Evolutionary conservation across 2,888 invertebrate species (phyloP), one percentile per base, ranked within the genome.

Genomic region (Agrochola lychnidis): DNA sequence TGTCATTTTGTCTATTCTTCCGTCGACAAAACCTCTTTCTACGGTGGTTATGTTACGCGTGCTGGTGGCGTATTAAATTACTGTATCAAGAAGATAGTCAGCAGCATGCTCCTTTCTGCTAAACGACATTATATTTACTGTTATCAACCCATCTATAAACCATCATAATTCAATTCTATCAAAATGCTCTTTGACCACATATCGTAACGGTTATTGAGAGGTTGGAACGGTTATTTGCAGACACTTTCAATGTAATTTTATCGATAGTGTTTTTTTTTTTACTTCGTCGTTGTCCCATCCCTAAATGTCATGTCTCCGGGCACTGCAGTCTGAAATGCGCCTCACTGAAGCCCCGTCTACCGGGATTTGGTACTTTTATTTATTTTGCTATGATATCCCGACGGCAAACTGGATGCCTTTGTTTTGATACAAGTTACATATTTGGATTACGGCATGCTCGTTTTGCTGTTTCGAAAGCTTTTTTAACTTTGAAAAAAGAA

Each of bases 271-370:
- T n/a, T 62, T 30, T 51, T 73, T 61, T 72, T 10, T 59, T 36
- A 56, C 2, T 12, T 1, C 0, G 3, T 22, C 12, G 5, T 22
- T 51, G 57, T 53, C 74, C 48, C 90, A 82, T 73, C 89, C 63
- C 89, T 89, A 89, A 82, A 79, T 86, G 87, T 89, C 90, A 90
- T 89, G 89, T 90, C 86, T 85, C 86, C 82, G 87, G 78, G 87
- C 88, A 79, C 83, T 89, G 90, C 89, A 92, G 90, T 89, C 88
- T 90, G 85, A 91, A 93, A 91, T 91, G 89, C 90, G 89, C 86
- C 87, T 87, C 87, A 76, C 84, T 82, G 82, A 84, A 87, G 86
- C 84, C 76, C 81, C 84, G 87, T 90, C 89, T 83, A 88, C 81
- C 64, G 84, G 89, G 88, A 86, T 91, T 89, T 86, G 75, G 81